These are phyloP conservation scores for Drosophila formosana DNA, from an alignment of 2,888 invertebrate genomes.

Conservation along the genomic window DNA sequence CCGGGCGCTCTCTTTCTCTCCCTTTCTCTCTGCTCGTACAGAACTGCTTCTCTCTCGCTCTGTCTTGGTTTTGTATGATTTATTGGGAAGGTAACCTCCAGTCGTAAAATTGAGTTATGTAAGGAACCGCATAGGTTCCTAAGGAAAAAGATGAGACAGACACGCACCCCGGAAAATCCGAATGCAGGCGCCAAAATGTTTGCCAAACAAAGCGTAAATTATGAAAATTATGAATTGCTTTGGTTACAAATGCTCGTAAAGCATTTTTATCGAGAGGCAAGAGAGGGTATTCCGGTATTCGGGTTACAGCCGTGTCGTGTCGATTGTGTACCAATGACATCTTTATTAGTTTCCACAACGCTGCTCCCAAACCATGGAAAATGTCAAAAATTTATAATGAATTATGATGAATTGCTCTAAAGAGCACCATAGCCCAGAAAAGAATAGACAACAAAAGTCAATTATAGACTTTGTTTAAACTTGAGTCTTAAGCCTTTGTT, in stretches of 20 bases:
- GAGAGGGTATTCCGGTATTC: slow-evolving; percentile 22
- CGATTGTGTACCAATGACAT: slow-evolving; percentile 74
- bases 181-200: slow-evolving; percentile 73
- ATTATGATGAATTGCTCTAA: slow-evolving; percentile 70
- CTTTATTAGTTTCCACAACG: slow-evolving; percentile 79
- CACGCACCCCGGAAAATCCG: slow-evolving; percentile 66
- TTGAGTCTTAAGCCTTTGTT: slow-evolving; percentile 17
- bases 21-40: background rate
- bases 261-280: slow-evolving; percentile 56
- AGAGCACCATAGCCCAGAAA: slow-evolving; percentile 7
- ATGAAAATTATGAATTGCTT: slow-evolving; percentile 79
- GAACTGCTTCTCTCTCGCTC: background rate
- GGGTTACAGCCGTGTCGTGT: slow-evolving; percentile 13
- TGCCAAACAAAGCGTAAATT: slow-evolving; percentile 79
- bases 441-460: slow-evolving; percentile 57
- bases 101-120: slow-evolving; percentile 76
- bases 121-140: slow-evolving; percentile 62
- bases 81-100: slow-evolving; percentile 63
- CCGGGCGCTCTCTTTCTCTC: slow-evolving; percentile 25
- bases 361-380: slow-evolving; percentile 54
- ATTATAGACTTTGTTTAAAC: slow-evolving; percentile 68
- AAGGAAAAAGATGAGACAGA: slow-evolving; percentile 40
- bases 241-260: slow-evolving; percentile 51
- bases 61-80: slow-evolving; percentile 62
- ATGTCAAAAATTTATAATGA: slow-evolving; percentile 74